phyloP scores from a whole-genome alignment of 2,113 vertebrate genomes.

The Stegostoma tigrinum region DNA sequence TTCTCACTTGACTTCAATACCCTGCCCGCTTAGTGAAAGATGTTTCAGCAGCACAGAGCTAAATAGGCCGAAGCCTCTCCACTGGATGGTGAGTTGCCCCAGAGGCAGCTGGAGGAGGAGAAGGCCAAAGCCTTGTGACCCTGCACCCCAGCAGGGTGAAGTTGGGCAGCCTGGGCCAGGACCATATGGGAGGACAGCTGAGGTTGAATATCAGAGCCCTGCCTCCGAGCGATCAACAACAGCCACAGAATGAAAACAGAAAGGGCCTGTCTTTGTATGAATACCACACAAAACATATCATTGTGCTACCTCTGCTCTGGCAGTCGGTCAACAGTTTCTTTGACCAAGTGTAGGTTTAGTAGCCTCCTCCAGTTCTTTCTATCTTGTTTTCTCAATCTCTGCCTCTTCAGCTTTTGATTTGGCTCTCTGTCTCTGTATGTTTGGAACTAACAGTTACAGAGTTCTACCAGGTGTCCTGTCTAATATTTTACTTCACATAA shows the following conservation, averaged over 20 bases:
- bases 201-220: not conserved
- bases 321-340: not conserved
- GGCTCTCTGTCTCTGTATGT: not conserved
- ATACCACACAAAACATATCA: not conserved
- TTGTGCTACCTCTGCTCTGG: not conserved
- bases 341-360: not conserved
- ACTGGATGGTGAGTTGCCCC: not conserved
- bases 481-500: not conserved
- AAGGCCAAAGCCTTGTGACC: not conserved
- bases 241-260: not conserved
- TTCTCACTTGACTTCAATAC: not conserved
- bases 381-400: not conserved
- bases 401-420: not conserved
- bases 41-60: no score
- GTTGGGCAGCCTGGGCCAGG: not conserved
- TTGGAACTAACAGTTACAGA: not conserved
- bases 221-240: not conserved
- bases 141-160: not conserved
- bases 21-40: no score
- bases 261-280: not conserved
- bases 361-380: not conserved
- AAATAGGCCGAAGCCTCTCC: no score
- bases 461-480: not conserved
- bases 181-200: not conserved
- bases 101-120: not conserved